These are phyloP conservation scores for Podocnemis expansa DNA, from an alignment of 2,113 vertebrate genomes.

Conservation along the genomic window DNA sequence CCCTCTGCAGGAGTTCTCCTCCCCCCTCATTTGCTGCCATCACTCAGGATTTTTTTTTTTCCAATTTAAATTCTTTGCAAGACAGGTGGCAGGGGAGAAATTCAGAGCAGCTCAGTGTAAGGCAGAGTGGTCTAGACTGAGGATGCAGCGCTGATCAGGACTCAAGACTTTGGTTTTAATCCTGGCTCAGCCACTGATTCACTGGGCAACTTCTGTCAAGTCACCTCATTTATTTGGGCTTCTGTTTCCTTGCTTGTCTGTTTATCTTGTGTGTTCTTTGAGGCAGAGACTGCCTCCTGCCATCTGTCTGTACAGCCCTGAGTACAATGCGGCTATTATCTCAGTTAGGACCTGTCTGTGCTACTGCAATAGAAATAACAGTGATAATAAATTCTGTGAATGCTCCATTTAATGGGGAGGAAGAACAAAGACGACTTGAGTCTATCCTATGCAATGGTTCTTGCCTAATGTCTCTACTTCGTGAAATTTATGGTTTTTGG, in stretches of 20 bases:
- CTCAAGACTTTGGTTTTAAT: not conserved
- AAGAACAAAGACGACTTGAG: not conserved
- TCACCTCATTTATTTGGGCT: not conserved
- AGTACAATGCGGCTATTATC: not conserved
- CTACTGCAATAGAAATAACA: not conserved
- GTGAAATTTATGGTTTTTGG: not conserved
- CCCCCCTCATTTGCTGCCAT: not conserved
- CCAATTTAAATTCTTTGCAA: not conserved
- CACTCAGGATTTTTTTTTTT: not conserved
- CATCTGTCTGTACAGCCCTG: not conserved
- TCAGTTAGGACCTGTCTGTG: not conserved
- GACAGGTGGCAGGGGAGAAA: not conserved
- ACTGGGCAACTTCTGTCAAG: not conserved
- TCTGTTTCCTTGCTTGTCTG: not conserved
- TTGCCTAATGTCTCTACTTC: not conserved
- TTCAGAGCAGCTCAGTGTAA: not conserved
- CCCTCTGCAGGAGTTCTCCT: not conserved
- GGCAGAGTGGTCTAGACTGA: not conserved
- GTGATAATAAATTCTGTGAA: not conserved
- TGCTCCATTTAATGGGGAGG: not conserved
- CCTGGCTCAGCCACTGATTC: too few relatives aligned
- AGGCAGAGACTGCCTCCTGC: not conserved
- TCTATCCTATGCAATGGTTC: not conserved
- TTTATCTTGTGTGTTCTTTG: not conserved
- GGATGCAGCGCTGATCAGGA: not conserved